Conservation (phyloP, 2,797 vertebrate genomes). For the Triplophysa yarkandensis region DNA sequence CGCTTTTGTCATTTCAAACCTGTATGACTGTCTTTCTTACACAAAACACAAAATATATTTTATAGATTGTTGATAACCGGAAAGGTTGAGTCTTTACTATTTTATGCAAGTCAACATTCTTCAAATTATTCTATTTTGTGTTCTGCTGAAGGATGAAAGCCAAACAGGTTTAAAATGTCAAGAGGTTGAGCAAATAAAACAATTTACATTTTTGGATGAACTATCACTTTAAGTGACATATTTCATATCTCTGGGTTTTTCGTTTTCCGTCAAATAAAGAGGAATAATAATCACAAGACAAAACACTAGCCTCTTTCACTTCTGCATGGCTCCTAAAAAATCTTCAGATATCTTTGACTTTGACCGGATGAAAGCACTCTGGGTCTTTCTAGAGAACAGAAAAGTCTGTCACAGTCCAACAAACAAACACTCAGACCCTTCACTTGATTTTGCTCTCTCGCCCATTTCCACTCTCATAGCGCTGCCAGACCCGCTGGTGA, state of each 20-base stretch:
- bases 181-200: no score
- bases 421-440: constrained; percentile 47
- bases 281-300: neutral
- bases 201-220: no score
- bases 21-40: no score
- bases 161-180: no score
- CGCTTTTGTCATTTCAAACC: no score
- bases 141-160: no score
- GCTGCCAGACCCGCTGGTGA: constrained; percentile 24
- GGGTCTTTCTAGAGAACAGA: neutral
- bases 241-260: neutral
- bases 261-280: neutral
- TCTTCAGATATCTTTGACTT: neutral
- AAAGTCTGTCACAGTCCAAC: constrained; percentile 44
- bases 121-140: no score
- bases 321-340: neutral
- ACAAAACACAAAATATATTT: no score
- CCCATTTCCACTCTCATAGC: constrained; percentile 22
- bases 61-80: no score
- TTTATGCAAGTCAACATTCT: no score
- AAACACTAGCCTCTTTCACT: neutral
- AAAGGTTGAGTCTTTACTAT: no score
- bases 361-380: neutral
- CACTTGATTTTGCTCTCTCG: constrained; percentile 26
- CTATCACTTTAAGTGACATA: constrained; percentile 3